Conservation (phyloP, 2,113 vertebrate genomes). For the Lathamus discolor region DNA sequence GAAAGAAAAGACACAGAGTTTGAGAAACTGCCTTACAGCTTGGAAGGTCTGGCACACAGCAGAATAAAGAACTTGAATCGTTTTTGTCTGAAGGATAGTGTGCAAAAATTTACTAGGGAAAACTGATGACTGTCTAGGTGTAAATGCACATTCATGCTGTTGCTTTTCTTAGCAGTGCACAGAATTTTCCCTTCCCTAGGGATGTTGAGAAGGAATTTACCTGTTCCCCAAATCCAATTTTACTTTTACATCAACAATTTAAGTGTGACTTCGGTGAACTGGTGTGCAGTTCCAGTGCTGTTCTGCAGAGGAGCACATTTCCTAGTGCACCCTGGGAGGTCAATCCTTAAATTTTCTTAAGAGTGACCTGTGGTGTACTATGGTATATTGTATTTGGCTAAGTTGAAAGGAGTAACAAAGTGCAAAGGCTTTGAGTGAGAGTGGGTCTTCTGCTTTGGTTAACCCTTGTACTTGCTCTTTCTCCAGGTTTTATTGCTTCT, state of each 20-base stretch:
- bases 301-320: not conserved
- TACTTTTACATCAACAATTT: not conserved
- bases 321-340: not conserved
- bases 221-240: not conserved
- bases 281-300: not conserved
- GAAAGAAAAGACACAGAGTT: not conserved
- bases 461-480: not conserved
- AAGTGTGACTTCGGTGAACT: not conserved
- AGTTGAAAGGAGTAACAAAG: not conserved
- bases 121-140: not conserved
- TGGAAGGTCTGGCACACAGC: not conserved
- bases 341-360: not conserved
- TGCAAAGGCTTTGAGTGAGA: not conserved
- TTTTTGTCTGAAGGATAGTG: not conserved
- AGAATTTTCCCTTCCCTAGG: not conserved
- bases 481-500: not conserved
- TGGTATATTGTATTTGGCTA: not conserved
- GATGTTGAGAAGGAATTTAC: not conserved
- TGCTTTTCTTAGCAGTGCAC: not conserved
- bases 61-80: not conserved
- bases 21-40: not conserved
- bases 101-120: not conserved
- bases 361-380: not conserved
- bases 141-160: not conserved
- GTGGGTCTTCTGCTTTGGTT: not conserved